Evolutionary conservation across 2,797 vertebrate genomes (phyloP).

Genomic region (Chanos chanos): DNA sequence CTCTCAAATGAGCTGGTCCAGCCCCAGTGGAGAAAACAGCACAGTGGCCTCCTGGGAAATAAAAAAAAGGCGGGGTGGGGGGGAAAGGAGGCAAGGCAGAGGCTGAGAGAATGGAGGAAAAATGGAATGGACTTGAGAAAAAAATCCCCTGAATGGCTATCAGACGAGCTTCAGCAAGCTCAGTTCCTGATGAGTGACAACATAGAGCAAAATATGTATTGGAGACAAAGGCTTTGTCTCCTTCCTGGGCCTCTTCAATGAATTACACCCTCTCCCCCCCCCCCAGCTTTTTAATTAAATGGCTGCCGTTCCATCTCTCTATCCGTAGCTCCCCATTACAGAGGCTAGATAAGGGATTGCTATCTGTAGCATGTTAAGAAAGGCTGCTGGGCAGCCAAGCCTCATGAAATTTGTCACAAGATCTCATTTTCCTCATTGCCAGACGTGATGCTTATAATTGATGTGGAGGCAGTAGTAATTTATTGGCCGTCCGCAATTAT

Average conservation of each 20-base stretch:
- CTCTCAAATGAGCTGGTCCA: constrained; percentile 39
- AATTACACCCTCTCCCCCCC: constrained; percentile 71
- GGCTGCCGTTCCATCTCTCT: constrained; percentile 87
- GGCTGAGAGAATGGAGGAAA: constrained; percentile 37
- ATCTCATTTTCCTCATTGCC: constrained; percentile 87
- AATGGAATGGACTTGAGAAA: constrained; percentile 15
- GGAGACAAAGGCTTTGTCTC: constrained; percentile 81
- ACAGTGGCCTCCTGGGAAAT: constrained; percentile 67
- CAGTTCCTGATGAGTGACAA: constrained; percentile 72
- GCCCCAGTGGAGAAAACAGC: constrained; percentile 61
- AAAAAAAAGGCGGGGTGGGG: constrained; percentile 35
- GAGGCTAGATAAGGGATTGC: constrained; percentile 85
- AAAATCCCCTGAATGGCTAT: constrained; percentile 62
- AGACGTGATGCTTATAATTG: constrained; percentile 84
- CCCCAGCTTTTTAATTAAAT: constrained; percentile 89
- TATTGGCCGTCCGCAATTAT: constrained; percentile 84
- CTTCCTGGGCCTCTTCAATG: constrained; percentile 79
- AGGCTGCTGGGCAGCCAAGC: constrained; percentile 79
- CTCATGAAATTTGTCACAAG: constrained; percentile 82
- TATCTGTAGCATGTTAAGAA: constrained; percentile 88
- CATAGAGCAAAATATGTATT: constrained; percentile 77
- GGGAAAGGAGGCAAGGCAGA: constrained; percentile 33
- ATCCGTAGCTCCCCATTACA: constrained; percentile 84
- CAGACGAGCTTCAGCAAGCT: constrained; percentile 58
- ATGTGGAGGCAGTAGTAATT: constrained; percentile 84